Evolutionary conservation across 2,888 invertebrate species (phyloP), one percentile per base, ranked within the genome.

Genomic region (Gisinianus flammeolus): DNA sequence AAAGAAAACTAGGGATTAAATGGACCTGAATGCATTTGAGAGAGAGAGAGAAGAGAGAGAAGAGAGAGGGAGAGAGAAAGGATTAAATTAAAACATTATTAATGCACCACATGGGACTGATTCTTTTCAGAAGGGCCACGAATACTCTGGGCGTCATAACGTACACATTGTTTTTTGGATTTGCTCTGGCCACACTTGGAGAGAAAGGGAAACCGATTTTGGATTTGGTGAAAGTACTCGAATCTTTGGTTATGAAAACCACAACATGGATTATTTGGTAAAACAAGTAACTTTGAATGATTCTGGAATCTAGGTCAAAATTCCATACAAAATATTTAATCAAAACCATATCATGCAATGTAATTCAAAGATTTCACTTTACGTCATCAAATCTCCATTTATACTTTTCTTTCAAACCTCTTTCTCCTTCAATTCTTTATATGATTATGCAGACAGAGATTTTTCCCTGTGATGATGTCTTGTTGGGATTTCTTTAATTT

Each of bases 141-240:
- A 79, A 79, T 30, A 52, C 74, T 16, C 76, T 79, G 24, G 79
- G 79, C 5, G 62, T 79, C n/a, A 79, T 79, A 33, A 35, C 35
- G 10, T 31, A 73, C 33, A 35, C 79, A 2, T 22, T 79, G 10
- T 56, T 71, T 2, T 58, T 79, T 52, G 79, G 79, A 5, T n/a
- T 35, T 0, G 31, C 64, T 19, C 16, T 76, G 19, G 26, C 58
- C 0, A 76, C 70, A 8, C 26, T 79, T 28, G 66, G 71, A 0
- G 44, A 70, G n/a, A 33, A 64, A 31, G 79, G 69, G 5, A 56
- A 10, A 5, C 28, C 31, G 0, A 24, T 79, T 31, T 19, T 79
- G 28, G 64, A 76, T 19, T 33, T 56, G 12, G 62, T 68, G 0
- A 56, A 69, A 33, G 52, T 31, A 1, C 28, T 74, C 3, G 79